Conservation (phyloP, 2,888 invertebrate genomes). For the Cyrtodaria siliqua region DNA sequence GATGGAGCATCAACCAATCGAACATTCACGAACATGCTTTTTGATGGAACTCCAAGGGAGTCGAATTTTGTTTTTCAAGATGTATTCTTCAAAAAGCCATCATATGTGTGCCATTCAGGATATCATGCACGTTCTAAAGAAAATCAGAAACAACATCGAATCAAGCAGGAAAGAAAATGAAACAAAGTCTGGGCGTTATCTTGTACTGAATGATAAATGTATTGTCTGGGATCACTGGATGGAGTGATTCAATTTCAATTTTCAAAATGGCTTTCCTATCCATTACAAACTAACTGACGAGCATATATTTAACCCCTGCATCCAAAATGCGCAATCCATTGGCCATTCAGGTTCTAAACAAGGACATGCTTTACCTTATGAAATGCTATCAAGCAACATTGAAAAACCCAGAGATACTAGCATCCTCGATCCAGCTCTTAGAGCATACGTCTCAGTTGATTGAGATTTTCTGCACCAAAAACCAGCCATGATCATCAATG, state of each 20-base stretch:
- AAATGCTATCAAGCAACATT: constrained; percentile 39
- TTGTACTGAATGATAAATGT: constrained; percentile 19
- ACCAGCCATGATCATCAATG: no score
- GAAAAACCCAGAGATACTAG: no score
- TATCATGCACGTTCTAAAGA: constrained; percentile 32
- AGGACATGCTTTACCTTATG: constrained; percentile 58
- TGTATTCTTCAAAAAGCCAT: constrained; percentile 1
- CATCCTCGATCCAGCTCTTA: no score
- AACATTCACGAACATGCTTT: constrained; percentile 22
- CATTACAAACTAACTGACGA: no score
- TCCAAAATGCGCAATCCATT: no score
- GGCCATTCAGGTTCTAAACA: no score
- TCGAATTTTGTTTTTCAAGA: constrained; percentile 2
- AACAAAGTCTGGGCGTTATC: constrained; percentile 27
- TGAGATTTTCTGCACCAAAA: no score
- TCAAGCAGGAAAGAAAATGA: constrained; percentile 28
- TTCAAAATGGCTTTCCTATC: no score
- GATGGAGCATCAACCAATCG: constrained; percentile 37
- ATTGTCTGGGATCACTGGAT: constrained; percentile 57
- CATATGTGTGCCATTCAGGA: constrained; percentile 27
- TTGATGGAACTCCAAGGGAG: constrained; percentile 13
- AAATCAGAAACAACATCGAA: constrained; percentile 49
- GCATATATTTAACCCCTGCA: no score
- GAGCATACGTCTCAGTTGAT: no score
- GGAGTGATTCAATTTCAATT: no score